Evolutionary conservation across 2,797 vertebrate genomes (phyloP), one percentile per base, ranked within the genome.

Genomic region (Vireo griseus): DNA sequence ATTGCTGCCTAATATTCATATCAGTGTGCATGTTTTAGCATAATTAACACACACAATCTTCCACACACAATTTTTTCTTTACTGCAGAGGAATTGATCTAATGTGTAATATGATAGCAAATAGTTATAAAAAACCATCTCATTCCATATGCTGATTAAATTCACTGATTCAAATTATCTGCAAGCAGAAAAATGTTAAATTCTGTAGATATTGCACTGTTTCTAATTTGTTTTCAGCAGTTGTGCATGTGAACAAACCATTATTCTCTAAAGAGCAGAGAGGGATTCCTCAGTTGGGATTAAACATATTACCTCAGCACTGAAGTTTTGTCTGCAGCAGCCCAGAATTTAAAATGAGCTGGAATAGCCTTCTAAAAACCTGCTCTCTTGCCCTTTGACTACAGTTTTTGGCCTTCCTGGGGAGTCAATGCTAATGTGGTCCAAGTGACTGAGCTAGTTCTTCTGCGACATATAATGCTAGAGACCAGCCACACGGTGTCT

Each of bases 1-100:
- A 96, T 92, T 95, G n/a, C 82, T 77, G 62, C 55, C 75, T 94
- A 93, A 83, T 95, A 88, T 93, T 92, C 94, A 40, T 94, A 88
- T 74, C 50, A 79, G 28, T 81, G 51, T 96, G 84, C 69, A 71
- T 94, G 77, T 89, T 92, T 95, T 94, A 92, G 58, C 73, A 73
- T 94, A 95, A 95, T 94, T 90, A 93, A 65, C 21, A 39, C 16
- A 59, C 51, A 35, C 21, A 29, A 1, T 96, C 86, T 95, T 94
- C 63, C 39, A 50, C 19, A 16, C 14, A 2, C 16, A 2, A 4
- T 71, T 74, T 57, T 77, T 51, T 74, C 52, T 76, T 90, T 79
- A 42, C 35, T 3, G 2, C 37, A 67, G 81, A 84, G 54, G 62
- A 95, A 45, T 51, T 28, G 48, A 54, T 69, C n/a, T 50, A 44